A percentile compares a stretch with the other conserved stretches of the same genome.
These are phyloP conservation scores for Melopsittacus undulatus DNA, from an alignment of 2,797 vertebrate genomes.

Conservation along the genomic window DNA sequence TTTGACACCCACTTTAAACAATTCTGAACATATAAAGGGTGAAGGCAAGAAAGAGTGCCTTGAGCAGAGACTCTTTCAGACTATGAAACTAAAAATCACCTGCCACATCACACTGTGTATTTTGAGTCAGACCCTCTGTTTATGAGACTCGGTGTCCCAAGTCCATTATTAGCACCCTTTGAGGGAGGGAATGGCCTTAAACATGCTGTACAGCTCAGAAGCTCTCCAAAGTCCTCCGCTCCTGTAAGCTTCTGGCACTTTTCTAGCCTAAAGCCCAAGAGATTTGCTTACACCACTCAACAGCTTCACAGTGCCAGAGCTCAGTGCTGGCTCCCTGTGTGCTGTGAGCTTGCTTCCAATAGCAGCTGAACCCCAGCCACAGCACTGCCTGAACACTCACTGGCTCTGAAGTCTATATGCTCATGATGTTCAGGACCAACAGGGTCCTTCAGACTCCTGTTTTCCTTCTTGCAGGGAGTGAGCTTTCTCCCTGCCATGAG, in stretches of 20 bases:
- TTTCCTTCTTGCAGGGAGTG: background rate
- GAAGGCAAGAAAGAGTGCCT: background rate
- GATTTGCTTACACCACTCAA: background rate
- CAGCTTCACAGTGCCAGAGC: background rate
- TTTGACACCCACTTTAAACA: background rate
- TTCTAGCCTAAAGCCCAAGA: background rate
- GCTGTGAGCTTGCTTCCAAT: fast-evolving
- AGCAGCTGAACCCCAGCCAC: background rate
- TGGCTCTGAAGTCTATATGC: background rate
- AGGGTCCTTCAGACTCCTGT: background rate
- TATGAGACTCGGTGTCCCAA: fast-evolving
- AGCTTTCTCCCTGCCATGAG: background rate
- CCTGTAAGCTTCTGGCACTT: background rate
- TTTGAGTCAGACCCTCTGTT: background rate
- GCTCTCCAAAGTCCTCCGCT: background rate
- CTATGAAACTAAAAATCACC: background rate
- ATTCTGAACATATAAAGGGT: background rate
- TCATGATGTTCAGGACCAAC: background rate
- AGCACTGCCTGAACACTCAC: background rate
- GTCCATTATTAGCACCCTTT: background rate
- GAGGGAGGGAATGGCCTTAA: background rate
- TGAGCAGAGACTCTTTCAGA: background rate
- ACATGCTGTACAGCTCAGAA: background rate
- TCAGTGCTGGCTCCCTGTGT: fast-evolving
- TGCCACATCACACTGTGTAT: fast-evolving